Evolutionary conservation across 2,113 vertebrate species (phyloP), one percentile per base, ranked within the genome.

Genomic region (Thomomys bottae): DNA sequence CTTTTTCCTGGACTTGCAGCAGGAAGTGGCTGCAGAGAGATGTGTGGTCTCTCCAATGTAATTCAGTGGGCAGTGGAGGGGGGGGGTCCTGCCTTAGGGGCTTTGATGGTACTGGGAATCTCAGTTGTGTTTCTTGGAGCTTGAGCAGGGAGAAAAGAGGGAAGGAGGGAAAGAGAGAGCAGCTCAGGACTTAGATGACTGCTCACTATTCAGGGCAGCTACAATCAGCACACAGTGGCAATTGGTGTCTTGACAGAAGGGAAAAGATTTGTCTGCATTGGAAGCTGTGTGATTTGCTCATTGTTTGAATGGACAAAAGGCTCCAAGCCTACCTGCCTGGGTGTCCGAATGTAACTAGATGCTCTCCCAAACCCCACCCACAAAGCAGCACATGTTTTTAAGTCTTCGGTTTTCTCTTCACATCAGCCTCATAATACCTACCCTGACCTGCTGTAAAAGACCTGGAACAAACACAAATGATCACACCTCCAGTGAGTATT

Each of bases 311-410:
- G 96, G 95, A 97, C 92, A 97, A 97, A 97, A 96, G 92, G 93
- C 96, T 96, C 95, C 75, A 80, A 95, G 95, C 96, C 95, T 97
- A 97, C 97, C 96, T 98, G 96, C 96, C 96, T 96, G 95, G 96
- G 97, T 98, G 97, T 97, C 97, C 97, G 96, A 93, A 95, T 94
- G 96, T 97, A 98, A 98, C 97, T 95, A 98, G 97, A 97, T 94
- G 97, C 98, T 97, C 97, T 59, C 54, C 67, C 91, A 98, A 97
- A 97, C 98, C 94, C 97, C 98, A 97, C 98, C 98, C 97, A 98
- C 97, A 93, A 85, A 34, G 93, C 97, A 96, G 92, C 95, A 94
- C 91, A 0, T 95, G 97, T 96, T 97, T 95, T 97, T 96, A 97
- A 98, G 96, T 95, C 93, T 94, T 96, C 94, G 90, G 94, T 95